Percentiles rank a stretch among this genome's conserved stretches.
Conservation (phyloP, 2,797 vertebrate species). For the Phrynocephalus guinanensis region DNA sequence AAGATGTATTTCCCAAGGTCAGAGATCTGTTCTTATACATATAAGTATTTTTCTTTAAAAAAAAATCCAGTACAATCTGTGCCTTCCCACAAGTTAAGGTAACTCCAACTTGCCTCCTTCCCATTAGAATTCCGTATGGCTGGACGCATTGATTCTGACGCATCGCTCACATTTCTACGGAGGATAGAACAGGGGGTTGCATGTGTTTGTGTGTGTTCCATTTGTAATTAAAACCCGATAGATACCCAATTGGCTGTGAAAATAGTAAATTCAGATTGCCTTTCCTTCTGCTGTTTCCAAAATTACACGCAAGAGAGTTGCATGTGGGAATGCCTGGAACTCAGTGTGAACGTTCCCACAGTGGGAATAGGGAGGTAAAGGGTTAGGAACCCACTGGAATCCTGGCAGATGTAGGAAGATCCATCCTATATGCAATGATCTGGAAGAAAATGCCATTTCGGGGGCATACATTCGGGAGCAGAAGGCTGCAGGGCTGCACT, state of each 20-base stretch:
- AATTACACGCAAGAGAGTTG: neutral
- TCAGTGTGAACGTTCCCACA: neutral
- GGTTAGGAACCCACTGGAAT: too few relatives aligned
- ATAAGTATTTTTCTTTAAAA: neutral
- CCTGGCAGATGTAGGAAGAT: too few relatives aligned
- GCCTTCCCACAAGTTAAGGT: neutral
- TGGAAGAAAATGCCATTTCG: too few relatives aligned
- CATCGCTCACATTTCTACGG: neutral
- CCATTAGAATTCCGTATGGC: neutral
- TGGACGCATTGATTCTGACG: neutral
- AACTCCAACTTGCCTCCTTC: neutral
- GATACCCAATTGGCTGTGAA: neutral
- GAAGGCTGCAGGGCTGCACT: too few relatives aligned
- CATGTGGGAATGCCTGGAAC: neutral
- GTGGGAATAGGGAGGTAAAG: constrained; percentile 42
- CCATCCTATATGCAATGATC: too few relatives aligned
- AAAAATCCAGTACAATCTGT: neutral
- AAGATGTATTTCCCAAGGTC: neutral
- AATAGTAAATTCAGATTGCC: neutral
- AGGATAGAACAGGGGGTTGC: neutral
- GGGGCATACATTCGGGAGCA: too few relatives aligned
- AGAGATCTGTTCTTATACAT: neutral
- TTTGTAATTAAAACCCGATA: neutral
- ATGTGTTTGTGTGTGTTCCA: neutral
- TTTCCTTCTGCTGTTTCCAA: neutral